Evolutionary conservation across 2,888 invertebrate genomes (phyloP).

Genomic region (Cephus pulcher): DNA sequence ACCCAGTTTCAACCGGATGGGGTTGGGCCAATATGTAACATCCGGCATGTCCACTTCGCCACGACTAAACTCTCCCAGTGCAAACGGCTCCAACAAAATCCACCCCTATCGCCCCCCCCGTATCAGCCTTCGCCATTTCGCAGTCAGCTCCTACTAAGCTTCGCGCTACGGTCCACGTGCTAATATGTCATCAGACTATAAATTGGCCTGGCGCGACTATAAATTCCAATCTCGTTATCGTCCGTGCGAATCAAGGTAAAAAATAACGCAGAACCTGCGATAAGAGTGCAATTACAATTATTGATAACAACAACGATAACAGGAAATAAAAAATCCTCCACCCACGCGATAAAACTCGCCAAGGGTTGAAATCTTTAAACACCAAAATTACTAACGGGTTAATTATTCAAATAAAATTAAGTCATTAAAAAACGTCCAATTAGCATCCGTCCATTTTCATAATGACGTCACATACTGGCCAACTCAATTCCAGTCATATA

Average conservation of each 20-base stretch:
- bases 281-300: neutral
- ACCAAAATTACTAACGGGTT: neutral
- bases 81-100: neutral
- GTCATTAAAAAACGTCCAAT: neutral
- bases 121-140: neutral
- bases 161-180: neutral
- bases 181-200: neutral
- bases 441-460: neutral
- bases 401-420: neutral
- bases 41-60: neutral
- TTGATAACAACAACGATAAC: neutral
- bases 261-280: neutral
- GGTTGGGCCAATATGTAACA: neutral
- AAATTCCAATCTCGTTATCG: neutral
- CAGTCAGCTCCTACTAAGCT: neutral
- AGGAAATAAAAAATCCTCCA: too few species aligned
- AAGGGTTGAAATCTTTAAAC: neutral
- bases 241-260: accelerated
- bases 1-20: neutral
- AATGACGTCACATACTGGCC: neutral
- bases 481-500: too few species aligned
- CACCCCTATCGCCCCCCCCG: neutral
- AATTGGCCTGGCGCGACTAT: neutral
- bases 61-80: neutral
- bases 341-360: neutral